These are phyloP conservation scores for Amazona vittata DNA, from an alignment of 2,113 vertebrate genomes.

Conservation along the genomic window DNA sequence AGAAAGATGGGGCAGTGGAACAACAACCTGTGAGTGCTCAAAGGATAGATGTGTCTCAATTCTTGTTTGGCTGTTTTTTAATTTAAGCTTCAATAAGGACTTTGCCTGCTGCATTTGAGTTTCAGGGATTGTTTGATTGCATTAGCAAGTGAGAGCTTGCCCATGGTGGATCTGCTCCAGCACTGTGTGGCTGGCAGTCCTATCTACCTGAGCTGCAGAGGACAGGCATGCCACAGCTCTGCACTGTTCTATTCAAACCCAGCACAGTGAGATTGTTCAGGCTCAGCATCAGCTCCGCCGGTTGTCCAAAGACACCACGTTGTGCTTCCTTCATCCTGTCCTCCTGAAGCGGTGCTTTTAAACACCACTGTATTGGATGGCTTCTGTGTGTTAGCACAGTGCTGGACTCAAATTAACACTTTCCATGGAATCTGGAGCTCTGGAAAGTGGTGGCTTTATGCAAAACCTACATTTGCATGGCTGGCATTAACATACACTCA, in stretches of 20 bases:
- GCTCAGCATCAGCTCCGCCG: not conserved
- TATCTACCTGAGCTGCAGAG: not conserved
- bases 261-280: not conserved
- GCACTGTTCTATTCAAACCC: not conserved
- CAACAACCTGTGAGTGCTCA: constrained; percentile 76
- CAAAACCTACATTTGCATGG: not conserved
- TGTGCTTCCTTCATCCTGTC: not conserved
- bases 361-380: not conserved
- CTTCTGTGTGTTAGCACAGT: not conserved
- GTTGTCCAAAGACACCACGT: fast-evolving
- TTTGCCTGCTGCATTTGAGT: not conserved
- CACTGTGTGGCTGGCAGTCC: not conserved
- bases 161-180: not conserved
- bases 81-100: not conserved
- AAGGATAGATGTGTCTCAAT: fast-evolving
- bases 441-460: not conserved
- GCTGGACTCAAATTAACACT: not conserved
- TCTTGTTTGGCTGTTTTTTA: not conserved
- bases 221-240: not conserved
- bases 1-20: constrained; percentile 81
- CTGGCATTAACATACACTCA: not conserved
- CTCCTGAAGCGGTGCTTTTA: not conserved
- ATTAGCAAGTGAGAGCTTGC: not conserved
- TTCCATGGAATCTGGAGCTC: not conserved
- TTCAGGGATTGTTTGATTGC: not conserved